Evolutionary conservation across 1,140 invertebrate species (phyloP).

Genomic region (silkworm (Bombyx mori)): ASM3026992v2 NC_085122.1:10806001-10806500

Average conservation of each 20-base stretch:
- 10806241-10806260: conserved; percentile 68
- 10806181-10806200: conserved; percentile 27
- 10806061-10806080: conserved; percentile 59
- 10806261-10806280: conserved; percentile 76
- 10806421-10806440: conserved; percentile 33
- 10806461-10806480: conserved; percentile 25
- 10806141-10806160: conserved; percentile 78
- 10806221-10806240: conserved; percentile 64
- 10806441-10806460: conserved; percentile 14
- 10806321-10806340: conserved; percentile 75
- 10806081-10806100: conserved; percentile 43
- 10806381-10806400: conserved; percentile 85
- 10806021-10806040: conserved; percentile 94
- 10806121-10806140: conserved; percentile 74
- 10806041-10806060: conserved; percentile 77
- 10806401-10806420: conserved; percentile 54
- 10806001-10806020: conserved; percentile 97
- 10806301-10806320: conserved; percentile 76
- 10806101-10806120: conserved; percentile 51
- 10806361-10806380: conserved; percentile 88
- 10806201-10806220: conserved; percentile 56
- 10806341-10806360: conserved; percentile 75
- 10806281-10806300: conserved; percentile 54
- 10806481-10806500: conserved; percentile 89
- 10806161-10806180: conserved; percentile 56